These are phyloP conservation scores for Pterobdella sp. DNA, from an alignment of 2,888 invertebrate species.

Conservation along the genomic window DNA sequence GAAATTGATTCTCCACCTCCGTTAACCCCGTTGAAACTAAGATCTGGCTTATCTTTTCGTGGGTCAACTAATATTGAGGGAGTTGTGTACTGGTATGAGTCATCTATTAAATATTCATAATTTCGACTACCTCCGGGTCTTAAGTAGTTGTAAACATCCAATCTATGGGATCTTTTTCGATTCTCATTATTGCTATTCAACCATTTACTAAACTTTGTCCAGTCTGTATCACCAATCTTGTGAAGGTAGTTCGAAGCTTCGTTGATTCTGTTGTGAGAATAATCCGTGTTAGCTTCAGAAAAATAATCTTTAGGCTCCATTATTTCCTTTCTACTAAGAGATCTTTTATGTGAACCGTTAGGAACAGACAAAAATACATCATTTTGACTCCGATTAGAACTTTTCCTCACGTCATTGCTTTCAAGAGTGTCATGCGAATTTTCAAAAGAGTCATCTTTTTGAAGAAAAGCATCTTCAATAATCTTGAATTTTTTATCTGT, in stretches of 20 bases:
- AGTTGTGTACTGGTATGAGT: neutral
- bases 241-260: neutral
- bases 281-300: neutral
- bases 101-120: slow-evolving; percentile 2
- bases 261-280: neutral
- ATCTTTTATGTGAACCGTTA: neutral
- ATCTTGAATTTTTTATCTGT: slow-evolving; percentile 2
- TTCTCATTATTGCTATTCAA: neutral
- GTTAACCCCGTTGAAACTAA: neutral
- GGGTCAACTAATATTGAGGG: too few species aligned
- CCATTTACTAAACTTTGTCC: slow-evolving; percentile 15
- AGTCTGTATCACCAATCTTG: neutral
- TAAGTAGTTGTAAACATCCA: slow-evolving; percentile 19
- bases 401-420: neutral
- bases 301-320: neutral
- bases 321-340: neutral
- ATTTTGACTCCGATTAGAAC: neutral
- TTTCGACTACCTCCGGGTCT: slow-evolving; percentile 26
- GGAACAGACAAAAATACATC: neutral
- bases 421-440: neutral
- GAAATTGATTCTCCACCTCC: slow-evolving; percentile 4
- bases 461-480: neutral
- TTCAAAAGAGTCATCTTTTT: neutral
- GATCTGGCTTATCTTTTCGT: too few species aligned
- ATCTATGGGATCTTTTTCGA: neutral